A percentile compares a stretch with the other conserved stretches of the same genome.
These are phyloP conservation scores for Pungitius pungitius DNA, from an alignment of 2,113 vertebrate species.

Conservation along the genomic window DNA sequence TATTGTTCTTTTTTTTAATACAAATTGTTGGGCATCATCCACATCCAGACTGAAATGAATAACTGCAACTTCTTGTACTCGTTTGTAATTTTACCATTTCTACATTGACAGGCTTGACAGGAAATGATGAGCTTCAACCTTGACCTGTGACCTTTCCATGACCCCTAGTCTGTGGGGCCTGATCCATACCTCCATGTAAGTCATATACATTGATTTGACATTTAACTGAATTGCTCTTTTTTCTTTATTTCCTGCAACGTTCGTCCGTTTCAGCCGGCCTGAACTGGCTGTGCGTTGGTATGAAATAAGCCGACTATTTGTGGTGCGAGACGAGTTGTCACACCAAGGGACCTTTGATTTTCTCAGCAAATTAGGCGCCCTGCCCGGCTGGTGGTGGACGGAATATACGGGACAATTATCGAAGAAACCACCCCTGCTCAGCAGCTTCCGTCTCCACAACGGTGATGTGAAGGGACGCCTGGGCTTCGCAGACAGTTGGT, in stretches of 20 bases:
- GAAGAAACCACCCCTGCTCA: constrained; percentile 36
- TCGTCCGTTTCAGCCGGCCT: not conserved
- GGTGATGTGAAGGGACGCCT: constrained; percentile 63
- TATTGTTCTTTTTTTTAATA: not conserved
- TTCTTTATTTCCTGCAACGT: not conserved
- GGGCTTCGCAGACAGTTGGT: constrained; percentile 46
- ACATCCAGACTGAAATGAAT: too few species aligned
- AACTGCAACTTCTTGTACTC: too few species aligned
- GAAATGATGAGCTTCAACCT: constrained; percentile 5
- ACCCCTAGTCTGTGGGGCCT: not conserved
- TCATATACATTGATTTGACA: not conserved
- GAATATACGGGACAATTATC: constrained; percentile 47
- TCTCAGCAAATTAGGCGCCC: constrained; percentile 22
- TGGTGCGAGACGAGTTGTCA: constrained; percentile 21
- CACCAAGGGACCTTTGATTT: constrained; percentile 26
- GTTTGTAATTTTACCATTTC: too few species aligned
- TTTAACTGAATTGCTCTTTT: not conserved
- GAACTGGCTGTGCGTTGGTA: not conserved
- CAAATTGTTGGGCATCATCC: not conserved
- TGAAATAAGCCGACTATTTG: not conserved
- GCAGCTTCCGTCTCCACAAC: constrained; percentile 41
- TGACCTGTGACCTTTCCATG: constrained; percentile 26
- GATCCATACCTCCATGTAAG: not conserved
- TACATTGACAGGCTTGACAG: not conserved
- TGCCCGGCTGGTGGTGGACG: constrained; percentile 49